phyloP scores from a whole-genome alignment of 1,140 invertebrate genomes.

The Paralvinella palmiformis region DNA sequence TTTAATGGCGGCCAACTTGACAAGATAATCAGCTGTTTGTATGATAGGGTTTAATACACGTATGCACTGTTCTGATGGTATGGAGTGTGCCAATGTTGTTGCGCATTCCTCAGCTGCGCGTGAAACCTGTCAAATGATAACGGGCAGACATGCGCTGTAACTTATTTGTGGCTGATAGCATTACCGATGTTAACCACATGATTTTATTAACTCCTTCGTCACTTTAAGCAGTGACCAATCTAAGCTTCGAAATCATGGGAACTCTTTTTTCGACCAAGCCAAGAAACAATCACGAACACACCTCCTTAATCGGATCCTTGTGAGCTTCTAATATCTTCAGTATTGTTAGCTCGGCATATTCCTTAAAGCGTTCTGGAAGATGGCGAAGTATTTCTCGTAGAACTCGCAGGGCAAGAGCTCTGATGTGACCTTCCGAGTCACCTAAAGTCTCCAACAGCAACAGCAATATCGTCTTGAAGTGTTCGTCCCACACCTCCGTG shows the following conservation, averaged over 20 bases:
- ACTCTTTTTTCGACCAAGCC: no score
- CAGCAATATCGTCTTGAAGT: constrained; percentile 66
- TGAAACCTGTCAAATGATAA: constrained; percentile 48
- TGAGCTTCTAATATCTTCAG: constrained; percentile 80
- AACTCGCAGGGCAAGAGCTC: constrained; percentile 66
- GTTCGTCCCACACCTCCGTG: constrained; percentile 51
- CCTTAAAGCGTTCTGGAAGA: constrained; percentile 69
- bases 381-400: constrained; percentile 75
- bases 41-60: constrained; percentile 73
- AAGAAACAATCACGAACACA: no score
- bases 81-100: constrained; percentile 64
- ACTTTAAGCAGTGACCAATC: no score
- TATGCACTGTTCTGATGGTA: constrained; percentile 66
- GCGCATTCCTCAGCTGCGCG: constrained; percentile 61
- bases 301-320: constrained; percentile 68
- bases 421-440: constrained; percentile 51
- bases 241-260: no score
- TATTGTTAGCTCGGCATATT: constrained; percentile 81
- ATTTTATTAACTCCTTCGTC: no score
- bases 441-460: constrained; percentile 68
- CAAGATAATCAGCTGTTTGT: constrained; percentile 73
- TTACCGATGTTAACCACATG: no score
- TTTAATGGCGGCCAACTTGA: constrained; percentile 86
- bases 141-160: constrained; percentile 2
- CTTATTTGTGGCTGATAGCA: background rate